Base-by-base conservation (phyloP, 2,888 invertebrate genomes). In the Ophion obscuratus region DNA sequence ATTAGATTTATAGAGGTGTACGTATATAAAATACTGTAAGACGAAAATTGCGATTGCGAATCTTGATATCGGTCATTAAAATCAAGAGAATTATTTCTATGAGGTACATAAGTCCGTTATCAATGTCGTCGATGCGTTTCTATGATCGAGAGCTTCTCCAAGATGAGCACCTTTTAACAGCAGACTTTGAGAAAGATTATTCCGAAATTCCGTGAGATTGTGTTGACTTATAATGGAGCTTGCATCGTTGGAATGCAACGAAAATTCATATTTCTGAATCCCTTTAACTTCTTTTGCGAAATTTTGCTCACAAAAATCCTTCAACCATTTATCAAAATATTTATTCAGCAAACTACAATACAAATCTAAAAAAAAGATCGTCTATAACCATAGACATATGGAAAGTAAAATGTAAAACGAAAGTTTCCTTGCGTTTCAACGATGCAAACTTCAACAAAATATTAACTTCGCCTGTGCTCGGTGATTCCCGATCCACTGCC, bases 31-130 rank as follows among this genome's bases (percentile, higher is more conserved):
- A 62, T 62, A 62, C 27, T 24, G 67, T 67, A n/a, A 67, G 40
- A 67, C 67, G n/a, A 10, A 40, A 36, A 40, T 53, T 14, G 5
- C 17, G 53, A 5, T 14, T 40, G 40, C 40, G 40, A 40, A 9
- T 40, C 40, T 40, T 9, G 40, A 40, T 4, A 31, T 40, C 40
- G 9, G 40, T 40, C 40, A 40, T 40, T 40, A 40, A 40, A 40
- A 40, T 40, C 40, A 40, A 53, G 53, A 53, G 17, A 79, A 70
- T 36, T 62, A 70, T 61, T 71, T 31, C 27, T 36, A 71, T 14
- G 36, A 71, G 62, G 62, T 79, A 71, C 71, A 62, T 17, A 44
- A 71, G 71, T 71, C 47, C 53, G 70, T 71, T 36, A 40, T 67
- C 20, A 44, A 40, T 14, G 20, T 57, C 40, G 24, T 36, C 47